Evolutionary conservation across 2,113 vertebrate genomes (phyloP), one percentile per base, ranked within the genome.

Genomic region (Lanius ludovicianus): DNA sequence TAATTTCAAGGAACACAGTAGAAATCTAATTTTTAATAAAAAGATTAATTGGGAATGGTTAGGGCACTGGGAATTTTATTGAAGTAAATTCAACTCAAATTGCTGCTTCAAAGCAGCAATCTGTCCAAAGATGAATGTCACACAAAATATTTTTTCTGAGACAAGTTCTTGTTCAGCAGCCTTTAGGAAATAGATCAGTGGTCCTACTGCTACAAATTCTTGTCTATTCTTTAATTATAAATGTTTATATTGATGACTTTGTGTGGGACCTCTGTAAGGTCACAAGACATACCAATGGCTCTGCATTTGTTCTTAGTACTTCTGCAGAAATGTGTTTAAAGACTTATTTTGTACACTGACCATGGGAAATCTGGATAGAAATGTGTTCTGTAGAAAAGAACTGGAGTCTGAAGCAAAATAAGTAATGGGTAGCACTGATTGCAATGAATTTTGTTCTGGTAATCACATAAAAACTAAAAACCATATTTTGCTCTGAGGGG

Each of bases 401-500:
- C 4, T 3, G 0, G 25, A 50, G 25, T 47, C 23, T 16, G 42
- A 18, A 82, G 33, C 24, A 19, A 71, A 42, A 15, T 7, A n/a
- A n/a, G 12, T 2, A 13, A 44, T 39, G 30, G 3, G 6, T 76
- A 63, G 16, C 24, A 7, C 21, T 11, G 27, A 53, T 50, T 63
- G 67, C 5, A 15, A 3, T 39, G 5, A 11, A 77, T 62, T 80
- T 74, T 1, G 1, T 27, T 59, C 14, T 37, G 59, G 13, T 62
- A 47, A 27, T 87, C 10, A 5, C 23, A 20, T 12, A 42, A 28
- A 94, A 74, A 23, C 25, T 28, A 2, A 10, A 73, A 39, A 27
- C 2, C 0, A 1, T 35, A 39, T 85, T 82, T 83, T 56, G 25
- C 17, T 8, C 10, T 7, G 14, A 42, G 18, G 4, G 1, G 0